Base-by-base conservation (phyloP, 64 coral and sea anemone genomes). In the Dendronephthya gigantea region DNA sequence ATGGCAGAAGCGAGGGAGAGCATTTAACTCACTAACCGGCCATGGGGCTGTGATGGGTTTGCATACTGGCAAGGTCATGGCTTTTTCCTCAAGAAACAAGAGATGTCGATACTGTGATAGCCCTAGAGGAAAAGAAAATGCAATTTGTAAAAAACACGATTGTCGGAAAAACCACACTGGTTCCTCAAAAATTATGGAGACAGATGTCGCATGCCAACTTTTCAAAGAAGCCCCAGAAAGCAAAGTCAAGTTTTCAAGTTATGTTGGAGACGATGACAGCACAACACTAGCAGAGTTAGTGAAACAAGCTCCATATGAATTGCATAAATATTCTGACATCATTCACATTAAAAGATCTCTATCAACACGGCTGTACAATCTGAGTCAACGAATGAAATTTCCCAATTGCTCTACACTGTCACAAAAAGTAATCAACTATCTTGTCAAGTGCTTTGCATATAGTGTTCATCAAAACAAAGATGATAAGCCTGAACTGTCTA, bases 261-360 rank as follows among this genome's bases (percentile, higher is more conserved):
- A 48, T 85, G 83, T 90, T 84, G 83, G 88, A n/a, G 83, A 90
- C 38, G 83, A 90, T 66, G 88, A 90, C 29, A 74, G 51, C 32
- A 17, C 83, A 13, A 90, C 83, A 79, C 62, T 79, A 19, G 83
- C 83, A 14, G 58, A 66, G 49, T 66, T 90, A n/a, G n/a, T n/a
- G n/a, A n/a, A n/a, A n/a, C n/a, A n/a, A n/a, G n/a, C n/a, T n/a
- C n/a, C n/a, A n/a, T 90, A 85, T 28, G 11, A 90, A n/a, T 50
- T 85, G 2, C 35, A 86, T 13, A 86, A 86, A 74, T 86, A 68
- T 35, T 86, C 85, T 9, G 85, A 86, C 85, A 86, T 59, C 39
- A 86, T 40, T 40, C 85, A 86, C 68, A 43, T 50, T 19, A 70
- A 82, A 49, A 83, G 88, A 68, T 83, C 88, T 14, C 43, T 89